A percentile compares a stretch with the other conserved stretches of the same genome.
These are phyloP conservation scores for Lymantria monacha DNA, from an alignment of 2,888 invertebrate genomes.

Conservation along the genomic window DNA sequence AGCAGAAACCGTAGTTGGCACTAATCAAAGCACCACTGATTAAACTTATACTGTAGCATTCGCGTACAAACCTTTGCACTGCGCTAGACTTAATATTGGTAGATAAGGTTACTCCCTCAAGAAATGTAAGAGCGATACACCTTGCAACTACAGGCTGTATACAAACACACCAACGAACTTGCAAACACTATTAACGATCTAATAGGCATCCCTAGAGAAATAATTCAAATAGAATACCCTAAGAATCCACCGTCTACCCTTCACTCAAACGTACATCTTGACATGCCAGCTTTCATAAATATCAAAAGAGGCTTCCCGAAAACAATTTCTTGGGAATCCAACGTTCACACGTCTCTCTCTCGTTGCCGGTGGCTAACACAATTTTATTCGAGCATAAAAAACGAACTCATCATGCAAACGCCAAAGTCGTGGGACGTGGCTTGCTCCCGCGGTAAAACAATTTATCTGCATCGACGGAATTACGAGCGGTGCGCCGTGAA, in stretches of 20 bases:
- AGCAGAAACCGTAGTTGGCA: conserved; percentile 30
- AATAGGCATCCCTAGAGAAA: conserved; percentile 30
- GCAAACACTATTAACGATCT: conserved; percentile 12
- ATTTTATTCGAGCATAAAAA: conserved; percentile 81
- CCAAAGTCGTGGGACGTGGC: conserved; percentile 76
- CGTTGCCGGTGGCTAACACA: conserved; percentile 70
- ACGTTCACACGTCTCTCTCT: conserved; percentile 67
- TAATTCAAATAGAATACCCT: conserved; percentile 38
- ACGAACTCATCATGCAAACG: conserved; percentile 82
- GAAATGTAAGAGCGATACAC: conserved; percentile 27
- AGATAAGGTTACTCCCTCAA: conserved; percentile 35
- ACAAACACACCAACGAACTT: conserved; percentile 17
- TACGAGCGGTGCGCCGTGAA: conserved; percentile 77
- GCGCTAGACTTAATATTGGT: conserved; percentile 69
- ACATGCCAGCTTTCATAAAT: conserved; percentile 76
- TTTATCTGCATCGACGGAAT: conserved; percentile 82
- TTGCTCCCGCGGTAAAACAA: conserved; percentile 77
- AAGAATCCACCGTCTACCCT: conserved; percentile 57
- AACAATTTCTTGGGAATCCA: conserved; percentile 73
- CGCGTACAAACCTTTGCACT: conserved; percentile 46
- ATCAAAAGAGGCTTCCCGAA: conserved; percentile 71
- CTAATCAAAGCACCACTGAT: conserved; percentile 56
- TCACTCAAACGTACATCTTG: conserved; percentile 64
- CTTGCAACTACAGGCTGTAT: conserved; percentile 39
- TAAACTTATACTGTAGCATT: conserved; percentile 54